Conservation (phyloP, 2,888 invertebrate species). For the Rhodophaea formosa region DNA sequence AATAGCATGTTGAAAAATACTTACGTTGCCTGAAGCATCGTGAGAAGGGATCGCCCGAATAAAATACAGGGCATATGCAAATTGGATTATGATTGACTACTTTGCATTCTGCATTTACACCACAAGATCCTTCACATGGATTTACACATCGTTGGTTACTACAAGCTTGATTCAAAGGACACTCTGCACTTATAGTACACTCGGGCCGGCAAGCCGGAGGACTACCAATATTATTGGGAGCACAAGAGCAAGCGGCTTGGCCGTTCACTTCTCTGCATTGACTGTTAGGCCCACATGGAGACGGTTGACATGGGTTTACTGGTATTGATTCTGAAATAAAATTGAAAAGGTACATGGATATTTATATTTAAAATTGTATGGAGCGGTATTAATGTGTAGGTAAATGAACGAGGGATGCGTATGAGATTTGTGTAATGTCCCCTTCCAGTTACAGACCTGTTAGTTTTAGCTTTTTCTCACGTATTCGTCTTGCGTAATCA, state of each 20-base stretch:
- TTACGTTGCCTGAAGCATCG: slow-evolving; percentile 81
- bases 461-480: too few species aligned
- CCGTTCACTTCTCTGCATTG: slow-evolving; percentile 82
- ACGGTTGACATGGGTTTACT: slow-evolving; percentile 82
- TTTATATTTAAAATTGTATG: too few species aligned
- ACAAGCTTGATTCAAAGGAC: slow-evolving; percentile 86
- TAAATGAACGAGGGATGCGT: too few species aligned
- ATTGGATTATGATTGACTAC: slow-evolving; percentile 89
- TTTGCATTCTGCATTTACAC: slow-evolving; percentile 86
- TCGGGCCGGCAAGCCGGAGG: slow-evolving; percentile 87
- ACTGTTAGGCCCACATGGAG: slow-evolving; percentile 84
- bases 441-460: too few species aligned
- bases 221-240: slow-evolving; percentile 82
- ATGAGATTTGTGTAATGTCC: too few species aligned
- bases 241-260: slow-evolving; percentile 87
- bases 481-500: too few species aligned
- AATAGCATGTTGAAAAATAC: slow-evolving; percentile 47
- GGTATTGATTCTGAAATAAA: slow-evolving; percentile 72
- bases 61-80: slow-evolving; percentile 84
- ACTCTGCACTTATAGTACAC: slow-evolving; percentile 87
- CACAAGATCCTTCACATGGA: slow-evolving; percentile 88
- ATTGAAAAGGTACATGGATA: background rate
- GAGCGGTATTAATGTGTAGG: too few species aligned
- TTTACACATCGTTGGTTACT: slow-evolving; percentile 85
- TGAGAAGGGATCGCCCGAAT: slow-evolving; percentile 85